Base-by-base conservation (phyloP, 2,888 invertebrate genomes). In the Melieria crassipennis region DNA sequence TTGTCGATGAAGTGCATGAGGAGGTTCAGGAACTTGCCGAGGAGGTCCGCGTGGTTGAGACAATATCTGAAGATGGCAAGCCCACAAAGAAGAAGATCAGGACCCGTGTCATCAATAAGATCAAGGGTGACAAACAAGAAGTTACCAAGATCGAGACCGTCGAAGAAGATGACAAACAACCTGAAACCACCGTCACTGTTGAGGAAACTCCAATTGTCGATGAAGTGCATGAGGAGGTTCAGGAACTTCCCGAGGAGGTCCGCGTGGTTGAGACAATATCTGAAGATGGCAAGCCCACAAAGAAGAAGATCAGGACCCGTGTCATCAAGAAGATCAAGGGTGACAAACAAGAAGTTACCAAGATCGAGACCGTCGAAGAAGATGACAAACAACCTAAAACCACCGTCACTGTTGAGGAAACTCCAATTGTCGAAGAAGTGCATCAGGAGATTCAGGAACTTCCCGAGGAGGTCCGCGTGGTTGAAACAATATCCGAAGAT, bases 201-300 rank as follows among this genome's bases (percentile, higher is more conserved):
- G 70, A 68, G 65, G 73, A 73, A 30, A 45, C 45, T 56, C 70
- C 73, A 48, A 7, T 68, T 11, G 70, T 30, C 2, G 30, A 73
- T 55, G 61, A 70, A 56, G 13, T 61, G 43, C 65, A 66, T 11
- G 65, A 62, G 65, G 64, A 69, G 56, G 43, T 65, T 4, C 42
- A 58, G 10, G 68, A 73, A 63, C 58, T 70, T 56, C 68, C 61
- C 2, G 67, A 72, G 75, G 82, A 65, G 72, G 76, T 79, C 6
- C 70, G 76, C 9, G 76, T 87, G 73, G 79, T 84, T 58, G 73
- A 79, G 4, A 84, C 82, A 0, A 74, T 81, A 43, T 76, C 83
- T 71, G 82, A 83, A 73, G 82, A 83, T 55, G 81, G 78, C 6
- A 80, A 82, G 64, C 70, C 78, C 0, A 78, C 68, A 58, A 77